Base-by-base conservation (phyloP, 2,797 vertebrate genomes). In the Melanogrammus aeglefinus region DNA sequence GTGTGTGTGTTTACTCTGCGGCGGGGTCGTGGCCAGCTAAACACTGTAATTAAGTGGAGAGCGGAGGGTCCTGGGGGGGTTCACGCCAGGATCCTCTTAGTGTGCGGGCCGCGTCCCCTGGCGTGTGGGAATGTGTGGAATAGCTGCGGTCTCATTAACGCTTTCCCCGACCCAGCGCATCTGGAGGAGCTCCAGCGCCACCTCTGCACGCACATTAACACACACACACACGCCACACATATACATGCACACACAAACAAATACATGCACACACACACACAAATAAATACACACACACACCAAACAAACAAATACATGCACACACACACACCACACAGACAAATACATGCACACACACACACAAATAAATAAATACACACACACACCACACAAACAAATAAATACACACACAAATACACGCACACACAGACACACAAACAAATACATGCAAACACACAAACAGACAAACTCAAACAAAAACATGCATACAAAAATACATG, bases 111-210 rank as follows among this genome's bases (percentile, higher is more conserved):
- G 73, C 29, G 7, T 76, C 71, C 75, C 86, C 82, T 90, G 89
- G 85, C 75, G 76, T 78, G 85, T 80, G 76, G 72, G 76, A 80
- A 88, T 90, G 82, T 86, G 77, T 88, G 79, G 75, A 82, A 88
- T 86, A 86, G 84, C 80, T 88, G 85, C 1, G 79, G 81, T 82
- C 81, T 84, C 85, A 81, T 89, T 83, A 87, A 86, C 80, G 41
- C 81, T 80, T 78, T 77, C 75, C 57, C 18, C 33, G 79, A 79
- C 74, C 75, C 73, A 72, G 73, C 57, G 79, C 75, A 86, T 88
- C 84, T 88, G 86, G 80, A 87, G 75, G 83, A 44, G 73, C 71
- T 86, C 77, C 76, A 4, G 38, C 44, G 35, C 38, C 86, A 85
- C 80, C 78, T 76, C 79, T 38, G n/a, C 38, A 71, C 35, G 21